These are phyloP conservation scores for Hydraecia micacea DNA, from an alignment of 2,888 invertebrate genomes.

Conservation along the genomic window DNA sequence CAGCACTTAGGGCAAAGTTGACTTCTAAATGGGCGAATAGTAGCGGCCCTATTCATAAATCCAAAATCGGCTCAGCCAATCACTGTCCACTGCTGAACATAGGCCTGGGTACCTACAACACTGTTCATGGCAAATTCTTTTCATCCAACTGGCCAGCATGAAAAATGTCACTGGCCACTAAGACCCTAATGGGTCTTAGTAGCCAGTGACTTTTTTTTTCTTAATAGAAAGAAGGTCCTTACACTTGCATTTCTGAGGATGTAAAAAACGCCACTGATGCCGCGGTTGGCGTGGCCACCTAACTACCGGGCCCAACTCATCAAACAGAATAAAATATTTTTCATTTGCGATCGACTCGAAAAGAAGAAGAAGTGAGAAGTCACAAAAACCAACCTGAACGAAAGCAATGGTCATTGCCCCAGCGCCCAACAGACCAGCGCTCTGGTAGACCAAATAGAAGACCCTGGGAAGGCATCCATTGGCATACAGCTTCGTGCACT, in stretches of 20 bases:
- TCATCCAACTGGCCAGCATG: neutral
- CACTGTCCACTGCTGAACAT: neutral
- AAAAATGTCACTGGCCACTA: neutral
- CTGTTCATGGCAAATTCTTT: too few relatives aligned
- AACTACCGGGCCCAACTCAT: too few relatives aligned
- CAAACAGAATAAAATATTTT: neutral
- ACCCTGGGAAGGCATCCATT: conserved; percentile 92
- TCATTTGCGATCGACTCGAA: neutral
- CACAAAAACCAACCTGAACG: conserved; percentile 91
- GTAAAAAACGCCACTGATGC: neutral
- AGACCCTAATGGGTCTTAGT: too few relatives aligned
- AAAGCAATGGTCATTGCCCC: conserved; percentile 95
- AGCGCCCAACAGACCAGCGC: conserved; percentile 93
- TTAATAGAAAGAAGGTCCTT: neutral
- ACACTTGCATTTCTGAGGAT: neutral
- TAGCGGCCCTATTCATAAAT: neutral
- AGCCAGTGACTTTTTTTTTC: too few relatives aligned
- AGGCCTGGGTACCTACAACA: too few relatives aligned
- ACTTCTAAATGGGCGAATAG: neutral
- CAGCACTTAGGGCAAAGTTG: neutral
- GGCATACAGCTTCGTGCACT: conserved; percentile 83
- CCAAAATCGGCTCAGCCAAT: neutral
- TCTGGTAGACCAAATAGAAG: conserved; percentile 91
- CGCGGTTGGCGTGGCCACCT: neutral
- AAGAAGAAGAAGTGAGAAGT: neutral